Base-by-base conservation (phyloP, 2,888 invertebrate species). In the Vanessa cardui region DNA sequence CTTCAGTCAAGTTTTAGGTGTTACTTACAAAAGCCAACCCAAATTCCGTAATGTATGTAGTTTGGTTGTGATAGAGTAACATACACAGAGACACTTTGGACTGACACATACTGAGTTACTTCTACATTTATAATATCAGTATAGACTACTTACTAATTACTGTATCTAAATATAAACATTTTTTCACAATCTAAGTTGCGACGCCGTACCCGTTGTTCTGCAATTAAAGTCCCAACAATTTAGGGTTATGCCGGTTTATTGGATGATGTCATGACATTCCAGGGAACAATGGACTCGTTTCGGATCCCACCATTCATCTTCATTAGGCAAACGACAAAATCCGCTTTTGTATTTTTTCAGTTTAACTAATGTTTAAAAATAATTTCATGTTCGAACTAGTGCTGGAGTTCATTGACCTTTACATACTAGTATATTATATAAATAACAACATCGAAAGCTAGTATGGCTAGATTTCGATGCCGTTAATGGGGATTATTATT, bases 261-360 rank as follows among this genome's bases (percentile, higher is more conserved):
- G 64, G 26, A 59, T 70, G 70, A 70, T 70, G 70, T 70, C 70
- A 70, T 68, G 54, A 62, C 70, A 64, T 56, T 49, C 54, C 49
- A 31, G 47, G 49, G 52, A 66, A 70, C 70, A 70, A 67, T 65
- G 68, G 58, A 31, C 39, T 59, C 65, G 62, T 65, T 68, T 70
- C 60, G 46, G 62, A 68, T 52, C 52, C 47, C 64, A 63, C 50
- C 66, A 63, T 64, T 70, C 46, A 52, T 70, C 64, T 66, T 64
- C 62, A 70, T 70, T 66, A 47, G 58, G 56, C 64, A 50, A 67
- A 64, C 63, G 61, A 56, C 64, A 45, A 58, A 52, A 50, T 64
- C 49, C 64, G 47, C 45, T 64, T 61, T 62, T 70, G 58, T 56
- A 63, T 56, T 59, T 65, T 65, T 52, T 46, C 52, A 60, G 44